Evolutionary conservation across 1,140 invertebrate species (phyloP), one percentile per base, ranked within the genome.

Genomic region (Lucilia sericata): DNA sequence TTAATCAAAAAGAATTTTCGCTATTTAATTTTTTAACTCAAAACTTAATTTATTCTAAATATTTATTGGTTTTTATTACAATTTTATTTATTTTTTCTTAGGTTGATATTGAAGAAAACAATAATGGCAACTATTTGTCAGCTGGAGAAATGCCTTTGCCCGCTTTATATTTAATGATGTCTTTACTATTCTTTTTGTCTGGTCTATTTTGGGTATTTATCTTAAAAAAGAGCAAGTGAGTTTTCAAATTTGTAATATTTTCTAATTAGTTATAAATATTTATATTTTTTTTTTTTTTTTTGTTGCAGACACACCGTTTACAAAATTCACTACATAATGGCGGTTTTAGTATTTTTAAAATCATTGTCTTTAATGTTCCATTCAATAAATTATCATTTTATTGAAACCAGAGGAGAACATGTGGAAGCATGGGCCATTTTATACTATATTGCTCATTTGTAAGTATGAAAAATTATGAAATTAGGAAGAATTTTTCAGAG

Each of bases 321-420:
- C 91, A 97, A 98, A 91, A 98, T 99, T 85, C 99, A 99, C 90
- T 98, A 98, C 84, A 93, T 99, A 74, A 99, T 99, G 99, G 96
- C 97, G 70, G 94, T 97, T 7, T 92, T 99, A 76, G 96, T 99
- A 1, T 98, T 96, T 88, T 91, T 99, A 9, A 99, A 99, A 91
- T 96, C 97, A 0, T 89, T 99, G 12, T 98, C 98, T 0, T 91
- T 99, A 65, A 93, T 99, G 51, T 99, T 99, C 90, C 98, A 99
- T 91, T 97, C 97, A 82, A 96, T 99, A 25, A 99, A 99, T 92
- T 99, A 96, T 90, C 97, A 99, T 90, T 99, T 98, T 88, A 99
- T 99, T 88, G 94, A 98, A 91, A 95, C 94, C n/a, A 94, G 96
- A 87, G 99, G 98, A 14, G 96, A 97, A 86, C 98, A 99, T 90